Percentiles rank a stretch among this genome's conserved stretches.
These are phyloP conservation scores for Nestor notabilis DNA, from an alignment of 2,113 vertebrate genomes.

Conservation along the genomic window DNA sequence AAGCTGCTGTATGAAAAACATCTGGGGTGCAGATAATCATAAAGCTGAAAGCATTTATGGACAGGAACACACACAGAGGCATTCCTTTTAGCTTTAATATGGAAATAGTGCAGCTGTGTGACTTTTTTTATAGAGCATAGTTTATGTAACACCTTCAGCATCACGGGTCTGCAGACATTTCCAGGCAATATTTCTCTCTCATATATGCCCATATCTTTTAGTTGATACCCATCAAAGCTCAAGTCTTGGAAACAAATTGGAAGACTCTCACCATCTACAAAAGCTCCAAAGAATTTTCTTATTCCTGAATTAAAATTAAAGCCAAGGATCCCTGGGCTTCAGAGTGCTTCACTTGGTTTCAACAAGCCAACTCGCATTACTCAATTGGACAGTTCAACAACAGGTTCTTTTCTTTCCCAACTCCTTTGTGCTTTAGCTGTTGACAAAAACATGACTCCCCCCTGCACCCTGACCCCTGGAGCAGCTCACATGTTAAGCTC, in stretches of 20 bases:
- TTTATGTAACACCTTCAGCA: background rate
- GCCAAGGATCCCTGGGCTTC: background rate
- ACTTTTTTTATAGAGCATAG: background rate
- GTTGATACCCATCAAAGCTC: background rate
- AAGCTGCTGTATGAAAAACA: background rate
- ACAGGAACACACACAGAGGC: background rate
- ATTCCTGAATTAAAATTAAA: background rate
- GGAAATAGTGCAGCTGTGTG: slow-evolving; percentile 3
- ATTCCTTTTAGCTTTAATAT: background rate
- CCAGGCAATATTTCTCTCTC: background rate
- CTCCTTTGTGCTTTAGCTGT: background rate
- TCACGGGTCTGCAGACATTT: background rate
- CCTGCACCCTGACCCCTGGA: background rate
- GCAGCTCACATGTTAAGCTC: accelerated
- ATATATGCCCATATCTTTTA: background rate
- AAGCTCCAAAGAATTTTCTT: background rate
- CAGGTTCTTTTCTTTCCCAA: background rate
- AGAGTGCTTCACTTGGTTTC: background rate
- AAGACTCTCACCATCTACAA: background rate
- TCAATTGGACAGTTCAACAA: background rate
- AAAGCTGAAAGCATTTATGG: background rate
- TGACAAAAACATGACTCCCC: background rate
- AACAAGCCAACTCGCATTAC: background rate
- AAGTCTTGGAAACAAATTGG: background rate
- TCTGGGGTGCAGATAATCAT: background rate